Conservation (phyloP, 2,113 vertebrate species). For the Edolisoma coerulescens region DNA sequence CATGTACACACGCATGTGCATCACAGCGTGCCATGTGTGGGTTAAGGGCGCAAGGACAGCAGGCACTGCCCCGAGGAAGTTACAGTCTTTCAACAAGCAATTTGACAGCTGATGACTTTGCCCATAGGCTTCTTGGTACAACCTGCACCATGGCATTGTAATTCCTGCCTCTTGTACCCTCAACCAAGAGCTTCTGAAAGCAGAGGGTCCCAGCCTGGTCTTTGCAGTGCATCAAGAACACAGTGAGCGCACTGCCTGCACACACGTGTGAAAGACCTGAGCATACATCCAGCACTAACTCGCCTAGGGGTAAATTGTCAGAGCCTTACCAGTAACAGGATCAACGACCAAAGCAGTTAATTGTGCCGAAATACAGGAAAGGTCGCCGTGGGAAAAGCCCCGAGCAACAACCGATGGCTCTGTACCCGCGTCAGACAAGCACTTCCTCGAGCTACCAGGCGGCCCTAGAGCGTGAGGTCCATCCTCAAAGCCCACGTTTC, state of each 20-base stretch:
- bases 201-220: background rate
- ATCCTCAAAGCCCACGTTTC: background rate
- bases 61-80: background rate
- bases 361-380: background rate
- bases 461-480: background rate
- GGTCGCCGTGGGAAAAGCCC: background rate
- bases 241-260: fast-evolving
- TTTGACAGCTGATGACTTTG: background rate
- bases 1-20: fast-evolving
- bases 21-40: background rate
- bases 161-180: background rate
- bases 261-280: background rate
- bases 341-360: background rate
- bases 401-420: background rate
- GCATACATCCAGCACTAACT: background rate
- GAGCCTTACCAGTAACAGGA: background rate
- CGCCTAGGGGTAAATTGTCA: background rate
- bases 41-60: fast-evolving
- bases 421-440: background rate
- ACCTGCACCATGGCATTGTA: background rate
- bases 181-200: background rate
- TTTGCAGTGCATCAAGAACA: background rate
- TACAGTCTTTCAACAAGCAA: background rate
- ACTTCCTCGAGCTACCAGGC: background rate
- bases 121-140: background rate